Conservation (phyloP, 2,113 vertebrate genomes). For the Halichoerus grypus region DNA sequence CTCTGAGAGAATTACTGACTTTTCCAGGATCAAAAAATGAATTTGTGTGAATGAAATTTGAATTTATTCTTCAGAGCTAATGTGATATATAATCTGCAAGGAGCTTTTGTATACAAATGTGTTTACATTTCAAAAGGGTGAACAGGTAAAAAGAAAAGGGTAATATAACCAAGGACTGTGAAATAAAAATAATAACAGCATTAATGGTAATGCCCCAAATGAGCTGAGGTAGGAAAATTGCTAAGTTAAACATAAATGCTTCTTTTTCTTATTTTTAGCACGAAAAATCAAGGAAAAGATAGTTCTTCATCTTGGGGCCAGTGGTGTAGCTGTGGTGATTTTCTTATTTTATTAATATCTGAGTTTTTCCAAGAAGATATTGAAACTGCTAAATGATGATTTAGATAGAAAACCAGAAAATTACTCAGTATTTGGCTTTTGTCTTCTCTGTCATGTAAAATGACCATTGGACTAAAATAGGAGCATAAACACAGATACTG, state of each 20-base stretch:
- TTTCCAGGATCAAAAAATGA: slow-evolving; percentile 1
- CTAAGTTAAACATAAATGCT: background rate
- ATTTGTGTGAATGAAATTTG: background rate
- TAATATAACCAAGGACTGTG: background rate
- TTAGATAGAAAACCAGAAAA: background rate
- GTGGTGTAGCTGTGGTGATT: background rate
- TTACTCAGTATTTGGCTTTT: background rate
- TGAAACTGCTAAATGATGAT: background rate
- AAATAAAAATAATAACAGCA: background rate
- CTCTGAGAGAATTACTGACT: background rate
- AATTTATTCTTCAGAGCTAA: background rate
- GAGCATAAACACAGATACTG: background rate
- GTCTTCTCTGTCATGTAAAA: background rate
- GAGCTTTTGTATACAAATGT: background rate
- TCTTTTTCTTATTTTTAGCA: background rate
- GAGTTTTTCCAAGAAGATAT: background rate
- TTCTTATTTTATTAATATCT: background rate
- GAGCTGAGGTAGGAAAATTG: background rate
- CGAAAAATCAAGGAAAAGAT: background rate
- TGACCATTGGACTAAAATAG: background rate
- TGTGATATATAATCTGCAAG: background rate
- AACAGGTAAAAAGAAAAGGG: background rate
- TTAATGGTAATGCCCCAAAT: background rate
- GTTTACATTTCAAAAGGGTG: background rate
- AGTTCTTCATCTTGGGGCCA: background rate